Evolutionary conservation across 1,140 invertebrate genomes (phyloP).

Genomic region (Copidosoma floridanum): DNA sequence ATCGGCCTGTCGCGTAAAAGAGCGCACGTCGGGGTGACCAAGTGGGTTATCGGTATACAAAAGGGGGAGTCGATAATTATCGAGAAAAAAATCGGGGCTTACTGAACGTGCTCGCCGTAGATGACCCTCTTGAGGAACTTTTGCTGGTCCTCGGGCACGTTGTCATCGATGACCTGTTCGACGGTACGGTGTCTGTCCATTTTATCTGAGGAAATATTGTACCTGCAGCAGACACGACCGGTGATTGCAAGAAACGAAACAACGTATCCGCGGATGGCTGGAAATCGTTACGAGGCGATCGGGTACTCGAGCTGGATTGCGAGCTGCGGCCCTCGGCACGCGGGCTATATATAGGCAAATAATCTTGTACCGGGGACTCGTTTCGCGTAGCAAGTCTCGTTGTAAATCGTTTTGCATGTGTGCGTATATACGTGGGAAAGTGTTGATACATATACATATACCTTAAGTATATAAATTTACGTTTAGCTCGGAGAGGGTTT

Average conservation of each 20-base stretch:
- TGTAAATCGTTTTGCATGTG: no score
- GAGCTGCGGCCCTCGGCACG: neutral
- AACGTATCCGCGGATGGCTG: neutral
- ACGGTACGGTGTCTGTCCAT: slow-evolving; percentile 62
- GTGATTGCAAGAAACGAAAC: neutral
- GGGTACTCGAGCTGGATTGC: neutral
- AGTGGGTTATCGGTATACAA: no score
- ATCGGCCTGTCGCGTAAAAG: slow-evolving; percentile 37
- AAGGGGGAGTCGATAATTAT: no score
- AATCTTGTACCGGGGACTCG: no score
- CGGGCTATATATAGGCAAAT: neutral
- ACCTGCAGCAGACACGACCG: neutral
- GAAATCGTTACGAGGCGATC: slow-evolving; percentile 5
- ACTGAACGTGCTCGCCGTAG: slow-evolving; percentile 71
- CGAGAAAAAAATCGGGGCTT: slow-evolving; percentile 42
- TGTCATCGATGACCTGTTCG: slow-evolving; percentile 65
- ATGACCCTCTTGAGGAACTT: slow-evolving; percentile 73
- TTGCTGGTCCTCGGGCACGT: slow-evolving; percentile 66
- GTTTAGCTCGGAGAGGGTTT: no score
- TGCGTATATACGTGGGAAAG: no score
- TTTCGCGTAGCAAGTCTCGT: no score
- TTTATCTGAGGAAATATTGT: neutral
- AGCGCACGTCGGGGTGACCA: no score
- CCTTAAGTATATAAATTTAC: no score
- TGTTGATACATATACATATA: no score